Evolutionary conservation across 2,113 vertebrate species (phyloP).

Genomic region (Falcunculus frontatus): DNA sequence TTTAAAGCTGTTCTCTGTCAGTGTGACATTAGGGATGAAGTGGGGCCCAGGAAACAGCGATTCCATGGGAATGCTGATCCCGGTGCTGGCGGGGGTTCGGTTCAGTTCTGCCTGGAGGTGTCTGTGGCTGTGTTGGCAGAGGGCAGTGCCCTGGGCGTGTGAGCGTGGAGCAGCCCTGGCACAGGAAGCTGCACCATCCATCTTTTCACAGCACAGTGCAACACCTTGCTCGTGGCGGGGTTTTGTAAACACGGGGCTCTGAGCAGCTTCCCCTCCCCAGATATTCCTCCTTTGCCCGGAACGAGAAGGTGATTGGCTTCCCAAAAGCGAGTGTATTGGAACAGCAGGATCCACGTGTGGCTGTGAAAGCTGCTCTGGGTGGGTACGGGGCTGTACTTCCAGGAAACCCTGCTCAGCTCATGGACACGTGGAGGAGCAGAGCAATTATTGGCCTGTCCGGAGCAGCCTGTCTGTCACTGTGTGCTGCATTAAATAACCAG

Average conservation of each 20-base stretch:
- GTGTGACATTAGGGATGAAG: background rate
- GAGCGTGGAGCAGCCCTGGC: background rate
- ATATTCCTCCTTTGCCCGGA: background rate
- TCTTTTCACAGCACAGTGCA: background rate
- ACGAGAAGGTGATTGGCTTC: background rate
- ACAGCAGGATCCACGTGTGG: background rate
- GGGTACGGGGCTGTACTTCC: background rate
- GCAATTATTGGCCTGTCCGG: background rate
- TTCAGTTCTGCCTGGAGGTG: background rate
- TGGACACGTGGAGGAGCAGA: background rate
- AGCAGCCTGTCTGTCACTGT: background rate
- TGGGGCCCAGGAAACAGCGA: background rate
- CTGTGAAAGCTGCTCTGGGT: background rate
- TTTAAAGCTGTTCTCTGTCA: too few relatives aligned
- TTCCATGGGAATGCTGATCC: background rate
- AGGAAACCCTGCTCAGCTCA: background rate
- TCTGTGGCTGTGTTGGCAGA: background rate
- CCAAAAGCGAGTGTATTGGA: background rate
- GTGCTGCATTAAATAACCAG: background rate
- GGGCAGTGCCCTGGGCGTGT: background rate
- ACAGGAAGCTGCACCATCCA: background rate
- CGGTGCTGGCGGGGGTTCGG: background rate
- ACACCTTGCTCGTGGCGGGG: background rate
- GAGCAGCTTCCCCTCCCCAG: background rate
- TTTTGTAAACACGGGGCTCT: background rate